phyloP scores from a whole-genome alignment of 2,888 invertebrate genomes.

The Tachina grossa region DNA sequence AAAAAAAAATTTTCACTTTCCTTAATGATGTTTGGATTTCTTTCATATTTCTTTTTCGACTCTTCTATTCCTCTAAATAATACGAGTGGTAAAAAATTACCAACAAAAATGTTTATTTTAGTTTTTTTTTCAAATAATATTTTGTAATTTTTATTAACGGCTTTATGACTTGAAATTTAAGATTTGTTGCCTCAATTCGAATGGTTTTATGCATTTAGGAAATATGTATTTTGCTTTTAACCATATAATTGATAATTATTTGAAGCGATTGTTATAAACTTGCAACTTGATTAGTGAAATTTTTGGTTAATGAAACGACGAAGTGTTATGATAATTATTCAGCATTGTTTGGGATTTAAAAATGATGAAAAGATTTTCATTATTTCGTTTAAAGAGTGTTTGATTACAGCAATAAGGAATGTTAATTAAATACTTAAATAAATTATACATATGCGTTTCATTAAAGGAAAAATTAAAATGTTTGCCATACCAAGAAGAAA shows the following conservation, averaged over 20 bases:
- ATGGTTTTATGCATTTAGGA: constrained; percentile 41
- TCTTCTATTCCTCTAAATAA: constrained; percentile 15
- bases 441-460: neutral
- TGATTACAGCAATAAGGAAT: neutral
- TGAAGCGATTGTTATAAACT: constrained; percentile 37
- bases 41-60: neutral
- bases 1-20: constrained; percentile 66
- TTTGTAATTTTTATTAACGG: constrained; percentile 32
- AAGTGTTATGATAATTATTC: constrained; percentile 3
- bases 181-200: constrained; percentile 43
- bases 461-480: neutral
- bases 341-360: neutral
- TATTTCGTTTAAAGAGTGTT: neutral
- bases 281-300: constrained; percentile 32
- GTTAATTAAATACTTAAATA: neutral
- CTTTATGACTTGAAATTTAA: constrained; percentile 46
- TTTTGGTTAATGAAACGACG: constrained; percentile 1
- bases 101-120: neutral
- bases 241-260: constrained; percentile 40
- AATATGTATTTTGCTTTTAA: constrained; percentile 3
- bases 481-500: too few species aligned
- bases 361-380: constrained; percentile 7
- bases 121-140: neutral
- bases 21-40: constrained; percentile 61
- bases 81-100: constrained; percentile 40